These are phyloP conservation scores for Enteromius thamalakanensis DNA, from an alignment of 2,797 vertebrate genomes.

Conservation along the genomic window DNA sequence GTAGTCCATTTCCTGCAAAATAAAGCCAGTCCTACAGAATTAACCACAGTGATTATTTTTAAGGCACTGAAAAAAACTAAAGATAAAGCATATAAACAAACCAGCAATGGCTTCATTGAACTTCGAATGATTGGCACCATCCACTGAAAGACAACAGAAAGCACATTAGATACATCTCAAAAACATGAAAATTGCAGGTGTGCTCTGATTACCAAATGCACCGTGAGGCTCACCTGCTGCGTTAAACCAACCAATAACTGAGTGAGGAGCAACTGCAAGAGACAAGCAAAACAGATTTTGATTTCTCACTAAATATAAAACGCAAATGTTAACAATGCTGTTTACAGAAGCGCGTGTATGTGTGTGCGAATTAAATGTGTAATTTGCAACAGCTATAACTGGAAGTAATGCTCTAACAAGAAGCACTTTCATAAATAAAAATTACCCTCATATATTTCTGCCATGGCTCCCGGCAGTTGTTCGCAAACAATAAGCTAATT, in stretches of 20 bases:
- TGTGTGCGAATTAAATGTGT: not conserved
- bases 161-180: slow-evolving; percentile 11
- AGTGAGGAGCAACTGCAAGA: slow-evolving; percentile 84
- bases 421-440: slow-evolving; percentile 28
- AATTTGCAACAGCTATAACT: slow-evolving; percentile 16
- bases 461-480: not conserved
- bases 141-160: slow-evolving; percentile 77
- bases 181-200: slow-evolving; percentile 21
- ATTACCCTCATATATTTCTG: slow-evolving; percentile 25
- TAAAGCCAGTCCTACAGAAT: not conserved
- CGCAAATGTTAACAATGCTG: slow-evolving; percentile 17
- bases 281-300: slow-evolving; percentile 44
- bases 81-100: slow-evolving; percentile 61
- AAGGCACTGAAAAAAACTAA: not conserved
- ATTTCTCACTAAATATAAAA: slow-evolving; percentile 20
- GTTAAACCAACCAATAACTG: slow-evolving; percentile 88
- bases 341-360: not conserved
- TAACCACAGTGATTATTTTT: slow-evolving; percentile 13
- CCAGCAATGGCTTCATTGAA: slow-evolving; percentile 94
- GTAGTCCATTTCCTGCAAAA: slow-evolving; percentile 88
- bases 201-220: slow-evolving; percentile 9
- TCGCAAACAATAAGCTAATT: slow-evolving; percentile 22
- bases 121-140: slow-evolving; percentile 92
- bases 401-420: slow-evolving; percentile 11
- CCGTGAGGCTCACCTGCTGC: slow-evolving; percentile 82